Conservation (phyloP, 1,140 invertebrate species). For the Melipona quadrifasciata region DNA sequence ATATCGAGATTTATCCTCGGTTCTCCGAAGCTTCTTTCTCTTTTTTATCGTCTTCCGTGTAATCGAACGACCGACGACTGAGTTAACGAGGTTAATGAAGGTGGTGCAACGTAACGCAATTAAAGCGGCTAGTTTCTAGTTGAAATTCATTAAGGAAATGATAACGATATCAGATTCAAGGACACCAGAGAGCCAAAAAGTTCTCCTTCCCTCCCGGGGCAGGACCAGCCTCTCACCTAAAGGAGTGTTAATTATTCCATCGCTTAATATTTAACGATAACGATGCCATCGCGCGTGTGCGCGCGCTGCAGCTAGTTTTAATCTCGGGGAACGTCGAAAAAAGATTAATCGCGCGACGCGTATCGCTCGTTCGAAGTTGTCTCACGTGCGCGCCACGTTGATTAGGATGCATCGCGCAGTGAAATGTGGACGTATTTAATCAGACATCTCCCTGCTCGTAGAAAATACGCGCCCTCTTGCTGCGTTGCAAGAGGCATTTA, state of each 20-base stretch:
- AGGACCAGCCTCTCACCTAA: not conserved
- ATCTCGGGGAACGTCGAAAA: not conserved
- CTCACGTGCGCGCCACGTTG: conserved; percentile 5
- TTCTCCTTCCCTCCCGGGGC: not conserved
- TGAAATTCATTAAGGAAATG: conserved; percentile 50
- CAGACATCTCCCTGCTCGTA: not conserved
- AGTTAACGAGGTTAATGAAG: conserved; percentile 61
- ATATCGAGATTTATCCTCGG: not conserved
- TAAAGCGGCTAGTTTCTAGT: conserved; percentile 56
- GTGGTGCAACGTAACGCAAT: conserved; percentile 52
- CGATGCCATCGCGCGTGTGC: not conserved
- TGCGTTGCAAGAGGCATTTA: not conserved
- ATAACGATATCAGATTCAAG: conserved; percentile 16
- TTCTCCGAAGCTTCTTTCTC: not conserved
- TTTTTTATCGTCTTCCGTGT: conserved; percentile 13
- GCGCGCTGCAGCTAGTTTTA: not conserved
- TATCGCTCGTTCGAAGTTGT: not conserved
- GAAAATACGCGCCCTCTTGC: not conserved
- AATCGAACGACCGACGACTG: not conserved
- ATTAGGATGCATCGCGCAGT: not conserved
- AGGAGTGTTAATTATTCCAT: conserved; percentile 29
- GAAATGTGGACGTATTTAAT: conserved; percentile 6
- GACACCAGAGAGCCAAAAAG: not conserved
- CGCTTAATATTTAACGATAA: not conserved
- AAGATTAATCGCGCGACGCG: not conserved